Base-by-base conservation (phyloP, 2,888 invertebrate genomes). In the Hesperia comma region DNA sequence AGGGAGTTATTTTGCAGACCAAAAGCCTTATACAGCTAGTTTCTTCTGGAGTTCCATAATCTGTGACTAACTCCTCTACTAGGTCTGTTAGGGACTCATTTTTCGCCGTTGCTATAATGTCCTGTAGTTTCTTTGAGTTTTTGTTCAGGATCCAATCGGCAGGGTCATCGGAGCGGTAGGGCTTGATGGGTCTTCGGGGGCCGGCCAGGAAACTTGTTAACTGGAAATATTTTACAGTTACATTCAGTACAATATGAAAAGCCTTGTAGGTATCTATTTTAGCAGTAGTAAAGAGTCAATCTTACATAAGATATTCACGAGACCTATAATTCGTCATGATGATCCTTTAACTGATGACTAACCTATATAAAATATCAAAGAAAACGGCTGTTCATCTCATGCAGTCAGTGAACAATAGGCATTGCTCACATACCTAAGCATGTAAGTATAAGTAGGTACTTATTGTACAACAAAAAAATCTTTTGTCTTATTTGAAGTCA, bases 1-100 rank as follows among this genome's bases (percentile, higher is more conserved):
- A 94, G 0, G 97, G 97, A 0, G 95, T 94, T 70, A 94, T 94
- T 88, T 97, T 97, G 81, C 97, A 97, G 69, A 97, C 87, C 40
- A 97, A 84, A 37, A 96, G 87, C 76, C 95, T 94, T 2, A 96
- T 90, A 74, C 97, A 97, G 61, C 94, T 95, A 0, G 94, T 95
- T 73, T 96, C 95, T 68, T 94, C 91, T 8, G 93, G 85, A 0
- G 90, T 82, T 21, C 93, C 93, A 75, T 93, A 83, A 72, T 93
- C 87, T 77, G 92, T 88, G 58, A 96, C 90, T 70, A 94, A 84
- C 10, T 94, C 90, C 60, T 95, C 94, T 40, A 97, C 84, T 26
- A 93, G 86, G 32, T 94, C 93, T 0, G 96, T 93, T 53, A 97
- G 84, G 37, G 94, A 90, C 58, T 93, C 88, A 79, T 96, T 94